Percentiles rank a stretch among this genome's conserved stretches.
Conservation (phyloP, 2,888 invertebrate genomes). For the Philaethria dido region DNA sequence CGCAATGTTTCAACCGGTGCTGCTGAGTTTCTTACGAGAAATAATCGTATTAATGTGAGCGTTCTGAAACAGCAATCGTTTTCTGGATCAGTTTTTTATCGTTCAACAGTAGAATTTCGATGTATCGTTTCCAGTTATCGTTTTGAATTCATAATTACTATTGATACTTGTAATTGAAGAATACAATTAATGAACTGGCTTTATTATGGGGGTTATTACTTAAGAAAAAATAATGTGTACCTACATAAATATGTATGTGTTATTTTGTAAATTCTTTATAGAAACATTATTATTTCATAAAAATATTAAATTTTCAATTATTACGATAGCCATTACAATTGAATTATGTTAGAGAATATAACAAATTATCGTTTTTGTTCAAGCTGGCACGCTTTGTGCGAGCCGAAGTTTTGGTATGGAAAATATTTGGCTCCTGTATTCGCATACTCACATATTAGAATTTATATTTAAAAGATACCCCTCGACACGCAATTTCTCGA, state of each 20-base stretch:
- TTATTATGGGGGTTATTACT: conserved; percentile 5
- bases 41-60: conserved; percentile 42
- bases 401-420: conserved; percentile 65
- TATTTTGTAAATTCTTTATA: background rate
- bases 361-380: conserved; percentile 66
- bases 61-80: conserved; percentile 41
- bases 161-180: conserved; percentile 38
- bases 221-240: no score
- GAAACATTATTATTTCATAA: background rate
- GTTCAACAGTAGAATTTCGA: conserved; percentile 40
- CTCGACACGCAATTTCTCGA: no score
- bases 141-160: conserved; percentile 40
- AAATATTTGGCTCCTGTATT: conserved; percentile 57
- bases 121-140: conserved; percentile 42
- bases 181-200: conserved; percentile 28
- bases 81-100: conserved; percentile 45
- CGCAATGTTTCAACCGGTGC: conserved; percentile 42
- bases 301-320: background rate
- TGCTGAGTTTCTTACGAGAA: conserved; percentile 42
- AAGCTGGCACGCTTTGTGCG: conserved; percentile 64
- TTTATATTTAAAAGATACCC: conserved; percentile 31
- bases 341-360: conserved; percentile 63
- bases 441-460: conserved; percentile 34
- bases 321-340: conserved; percentile 61
- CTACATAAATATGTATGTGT: no score